Evolutionary conservation across 2,113 vertebrate genomes (phyloP).

Genomic region (Parotia lawesii): DNA sequence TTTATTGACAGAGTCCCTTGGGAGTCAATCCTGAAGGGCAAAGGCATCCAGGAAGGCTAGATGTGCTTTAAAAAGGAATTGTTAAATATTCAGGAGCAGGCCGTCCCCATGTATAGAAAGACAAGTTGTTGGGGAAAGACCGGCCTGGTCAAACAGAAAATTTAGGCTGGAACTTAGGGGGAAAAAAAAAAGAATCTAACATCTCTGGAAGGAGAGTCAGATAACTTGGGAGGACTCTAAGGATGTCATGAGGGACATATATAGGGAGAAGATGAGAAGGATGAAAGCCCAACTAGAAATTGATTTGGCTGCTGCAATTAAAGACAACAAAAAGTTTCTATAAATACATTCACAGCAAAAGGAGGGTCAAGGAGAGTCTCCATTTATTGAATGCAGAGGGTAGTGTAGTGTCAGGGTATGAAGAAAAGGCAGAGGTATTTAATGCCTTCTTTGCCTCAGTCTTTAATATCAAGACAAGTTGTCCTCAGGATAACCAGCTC

Average conservation of each 20-base stretch:
- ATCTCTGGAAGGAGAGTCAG: background rate
- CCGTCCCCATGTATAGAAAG: background rate
- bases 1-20: background rate
- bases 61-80: background rate
- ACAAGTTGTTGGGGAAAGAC: background rate
- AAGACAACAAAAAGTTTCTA: background rate
- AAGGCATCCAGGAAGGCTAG: background rate
- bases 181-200: background rate
- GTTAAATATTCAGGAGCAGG: background rate
- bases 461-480: background rate
- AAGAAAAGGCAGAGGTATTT: background rate
- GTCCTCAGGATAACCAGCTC: background rate
- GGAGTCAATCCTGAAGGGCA: background rate
- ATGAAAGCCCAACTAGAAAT: background rate
- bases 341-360: background rate
- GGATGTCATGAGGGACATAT: background rate
- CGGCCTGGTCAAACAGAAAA: background rate
- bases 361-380: background rate
- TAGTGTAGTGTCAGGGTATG: background rate
- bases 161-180: background rate
- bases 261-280: background rate
- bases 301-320: background rate
- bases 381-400: background rate
- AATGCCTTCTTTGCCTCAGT: background rate
- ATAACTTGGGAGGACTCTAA: background rate